Conservation (phyloP, 2,888 invertebrate species). For the Tyria jacobaeae region DNA sequence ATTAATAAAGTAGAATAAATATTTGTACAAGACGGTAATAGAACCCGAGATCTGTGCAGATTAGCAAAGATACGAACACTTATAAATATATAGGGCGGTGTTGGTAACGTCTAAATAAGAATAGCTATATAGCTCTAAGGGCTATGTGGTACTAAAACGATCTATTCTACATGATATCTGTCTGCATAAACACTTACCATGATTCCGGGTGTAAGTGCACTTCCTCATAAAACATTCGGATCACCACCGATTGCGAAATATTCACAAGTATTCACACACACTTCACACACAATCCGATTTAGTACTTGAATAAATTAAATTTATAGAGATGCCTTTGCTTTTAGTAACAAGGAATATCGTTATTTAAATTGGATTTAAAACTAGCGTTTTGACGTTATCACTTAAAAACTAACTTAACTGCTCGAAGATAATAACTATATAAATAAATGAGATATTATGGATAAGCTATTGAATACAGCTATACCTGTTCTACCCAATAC, state of each 20-base stretch:
- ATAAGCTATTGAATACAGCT: not conserved
- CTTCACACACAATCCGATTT: slow-evolving; percentile 28
- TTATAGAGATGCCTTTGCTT: slow-evolving; percentile 22
- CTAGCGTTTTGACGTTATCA: too few relatives aligned
- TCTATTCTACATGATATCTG: slow-evolving; percentile 27
- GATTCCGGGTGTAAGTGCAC: slow-evolving; percentile 72
- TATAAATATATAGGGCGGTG: not conserved
- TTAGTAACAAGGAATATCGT: too few relatives aligned
- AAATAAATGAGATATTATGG: too few relatives aligned
- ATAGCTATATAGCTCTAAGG: not conserved
- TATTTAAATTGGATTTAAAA: too few relatives aligned
- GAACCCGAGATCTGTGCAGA: too few relatives aligned
- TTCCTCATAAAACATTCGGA: slow-evolving; percentile 75
- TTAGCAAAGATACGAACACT: not conserved
- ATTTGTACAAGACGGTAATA: too few relatives aligned
- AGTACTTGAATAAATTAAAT: slow-evolving; percentile 39
- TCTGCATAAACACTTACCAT: slow-evolving; percentile 69
- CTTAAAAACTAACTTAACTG: too few relatives aligned
- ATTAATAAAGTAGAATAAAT: too few relatives aligned
- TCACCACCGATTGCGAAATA: slow-evolving; percentile 50
- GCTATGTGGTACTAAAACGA: slow-evolving; percentile 11
- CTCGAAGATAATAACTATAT: not conserved
- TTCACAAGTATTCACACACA: slow-evolving; percentile 34
- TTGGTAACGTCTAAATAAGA: too few relatives aligned
- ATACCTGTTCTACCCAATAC: not conserved